phyloP scores from a whole-genome alignment of 2,113 vertebrate genomes.

The Pao palembangensis region DNA sequence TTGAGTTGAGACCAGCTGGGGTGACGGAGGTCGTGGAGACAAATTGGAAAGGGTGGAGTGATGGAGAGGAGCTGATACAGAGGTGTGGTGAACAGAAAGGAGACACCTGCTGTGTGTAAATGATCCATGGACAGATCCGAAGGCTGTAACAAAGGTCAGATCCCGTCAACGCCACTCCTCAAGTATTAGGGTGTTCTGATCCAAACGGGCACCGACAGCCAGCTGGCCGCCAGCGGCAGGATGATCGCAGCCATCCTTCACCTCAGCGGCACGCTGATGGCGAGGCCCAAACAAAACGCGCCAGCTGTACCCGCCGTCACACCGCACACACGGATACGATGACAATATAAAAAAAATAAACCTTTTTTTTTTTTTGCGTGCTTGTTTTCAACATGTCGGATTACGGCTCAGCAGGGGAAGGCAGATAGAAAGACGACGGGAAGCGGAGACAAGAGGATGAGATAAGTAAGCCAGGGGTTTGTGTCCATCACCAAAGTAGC shows the following conservation, averaged over 20 bases:
- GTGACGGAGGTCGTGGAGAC: too few species aligned
- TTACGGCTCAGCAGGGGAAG: conserved; percentile 22
- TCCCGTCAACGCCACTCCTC: conserved; percentile 9
- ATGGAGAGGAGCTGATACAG: conserved; percentile 27
- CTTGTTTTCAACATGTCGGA: conserved; percentile 39
- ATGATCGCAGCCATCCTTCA: conserved; percentile 44
- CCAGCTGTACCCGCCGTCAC: conserved; percentile 48
- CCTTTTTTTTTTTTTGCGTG: too few species aligned
- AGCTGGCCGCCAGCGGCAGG: conserved; percentile 36
- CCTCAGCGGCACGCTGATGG: conserved; percentile 53
- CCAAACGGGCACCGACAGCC: conserved; percentile 36
- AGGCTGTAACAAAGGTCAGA: background rate
- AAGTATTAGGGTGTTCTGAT: conserved; percentile 41
- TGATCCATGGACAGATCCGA: conserved; percentile 26
- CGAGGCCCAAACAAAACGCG: conserved; percentile 46
- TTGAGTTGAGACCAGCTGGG: background rate
- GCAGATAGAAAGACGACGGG: conserved; percentile 16
- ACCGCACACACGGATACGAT: background rate
- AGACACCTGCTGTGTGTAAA: conserved; percentile 16
- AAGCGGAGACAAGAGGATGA: background rate
- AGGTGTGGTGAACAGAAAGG: conserved; percentile 30
- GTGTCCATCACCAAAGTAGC: conserved; percentile 28
- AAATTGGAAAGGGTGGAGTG: conserved; percentile 13
- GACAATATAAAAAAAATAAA: too few species aligned
- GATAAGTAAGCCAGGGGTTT: background rate